phyloP scores from a whole-genome alignment of 2,888 invertebrate species.

The Hermaeophaga mercurialis region DNA sequence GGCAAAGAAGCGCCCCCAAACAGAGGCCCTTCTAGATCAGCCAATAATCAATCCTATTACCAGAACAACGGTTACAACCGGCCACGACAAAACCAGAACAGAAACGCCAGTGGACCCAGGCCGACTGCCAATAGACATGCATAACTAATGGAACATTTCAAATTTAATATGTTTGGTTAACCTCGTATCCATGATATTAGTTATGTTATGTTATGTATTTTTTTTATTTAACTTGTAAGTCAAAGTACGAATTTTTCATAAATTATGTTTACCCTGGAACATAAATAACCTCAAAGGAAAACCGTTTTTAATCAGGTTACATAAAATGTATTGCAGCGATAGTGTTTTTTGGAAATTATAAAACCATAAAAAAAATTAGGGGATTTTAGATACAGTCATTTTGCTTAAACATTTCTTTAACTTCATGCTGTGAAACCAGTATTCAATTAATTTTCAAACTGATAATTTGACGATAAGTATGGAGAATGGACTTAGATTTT shows the following conservation, averaged over 20 bases:
- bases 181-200: conserved; percentile 26
- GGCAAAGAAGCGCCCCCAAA: conserved; percentile 38
- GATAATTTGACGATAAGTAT: too few species aligned
- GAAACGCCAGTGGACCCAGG: conserved; percentile 48
- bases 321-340: not conserved
- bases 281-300: conserved; percentile 1
- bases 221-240: conserved; percentile 33
- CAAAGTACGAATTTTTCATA: conserved; percentile 24
- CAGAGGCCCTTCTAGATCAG: conserved; percentile 39
- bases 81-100: conserved; percentile 43
- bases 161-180: conserved; percentile 10
- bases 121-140: conserved; percentile 36
- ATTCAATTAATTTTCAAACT: not conserved
- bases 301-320: not conserved
- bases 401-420: not conserved
- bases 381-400: not conserved
- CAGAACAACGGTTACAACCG: conserved; percentile 53
- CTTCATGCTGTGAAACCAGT: not conserved
- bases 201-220: conserved; percentile 29
- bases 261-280: conserved; percentile 8
- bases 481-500: too few species aligned
- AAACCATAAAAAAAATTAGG: too few species aligned
- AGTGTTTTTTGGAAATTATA: too few species aligned
- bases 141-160: conserved; percentile 19
- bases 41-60: conserved; percentile 50